Base-by-base conservation (phyloP, 2,797 vertebrate species). In the Holocentrus rufus region DNA sequence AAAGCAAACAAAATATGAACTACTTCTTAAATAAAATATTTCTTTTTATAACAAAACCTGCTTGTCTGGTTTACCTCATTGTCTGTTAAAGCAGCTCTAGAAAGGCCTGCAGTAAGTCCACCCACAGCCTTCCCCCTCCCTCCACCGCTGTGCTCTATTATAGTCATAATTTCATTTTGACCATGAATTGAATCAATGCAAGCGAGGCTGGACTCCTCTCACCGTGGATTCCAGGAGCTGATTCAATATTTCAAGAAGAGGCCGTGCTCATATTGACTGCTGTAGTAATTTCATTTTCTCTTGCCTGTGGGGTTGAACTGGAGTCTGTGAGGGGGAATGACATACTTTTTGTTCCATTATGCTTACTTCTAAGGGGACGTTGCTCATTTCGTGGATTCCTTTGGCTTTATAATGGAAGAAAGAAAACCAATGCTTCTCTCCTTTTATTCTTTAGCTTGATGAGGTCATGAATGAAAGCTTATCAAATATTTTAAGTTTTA, bases 181-280 rank as follows among this genome's bases (percentile, higher is more conserved):
- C 79, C 70, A 67, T 81, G 80, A 85, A 82, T 64, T 76, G 74
- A 91, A 90, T 89, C 87, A 77, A 73, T 89, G 76, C 62, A 84
- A 78, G 57, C 84, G 58, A 81, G 82, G 84, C 87, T 81, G 85
- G 70, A 90, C 73, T 76, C 80, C 79, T 78, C 70, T 78, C 69
- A 63, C 64, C 18, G 7, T 65, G 58, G 74, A 72, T 92, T 93
- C 86, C 86, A 82, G 88, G 83, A 93, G 92, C 58, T 78, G 66
- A 90, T 88, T 89, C 80, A 88, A 52, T 84, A 81, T 90, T 91
- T 90, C 76, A 86, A 89, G 86, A 88, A 85, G 72, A 86, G 73
- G 75, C 71, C 69, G 77, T 85, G 72, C 68, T 72, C 57, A 53
- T 84, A 86, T 60, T 76, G 79, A 86, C 63, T 73, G 36, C 58